A percentile compares a stretch with the other conserved stretches of the same genome.
Evolutionary conservation across 2,797 vertebrate species (phyloP).

Genomic region (Novumbra hubbsi): DNA sequence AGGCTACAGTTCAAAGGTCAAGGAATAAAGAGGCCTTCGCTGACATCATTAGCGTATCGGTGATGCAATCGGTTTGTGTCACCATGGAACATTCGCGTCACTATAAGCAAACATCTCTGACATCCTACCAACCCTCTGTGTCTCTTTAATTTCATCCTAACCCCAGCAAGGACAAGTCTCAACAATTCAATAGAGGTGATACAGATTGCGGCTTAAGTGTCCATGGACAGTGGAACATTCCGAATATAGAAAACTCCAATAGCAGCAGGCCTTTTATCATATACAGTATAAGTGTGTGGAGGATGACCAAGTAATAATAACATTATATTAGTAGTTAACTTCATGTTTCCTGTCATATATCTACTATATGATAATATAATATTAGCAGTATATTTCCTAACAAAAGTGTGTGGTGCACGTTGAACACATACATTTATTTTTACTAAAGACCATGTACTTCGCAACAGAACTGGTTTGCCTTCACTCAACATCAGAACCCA

Average conservation of each 20-base stretch:
- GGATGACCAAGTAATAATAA: no score
- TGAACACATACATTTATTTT: not conserved
- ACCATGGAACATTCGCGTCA: not conserved
- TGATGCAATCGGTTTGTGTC: not conserved
- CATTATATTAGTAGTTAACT: not conserved
- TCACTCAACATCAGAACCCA: not conserved
- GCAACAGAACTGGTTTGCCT: not conserved
- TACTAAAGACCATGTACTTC: not conserved
- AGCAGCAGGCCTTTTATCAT: no score
- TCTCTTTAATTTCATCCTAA: not conserved
- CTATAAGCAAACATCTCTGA: not conserved
- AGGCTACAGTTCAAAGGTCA: not conserved
- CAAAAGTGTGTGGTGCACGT: not conserved
- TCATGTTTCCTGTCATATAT: not conserved
- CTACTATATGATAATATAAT: not conserved
- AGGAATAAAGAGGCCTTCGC: not conserved
- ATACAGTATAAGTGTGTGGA: not conserved
- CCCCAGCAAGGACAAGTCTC: not conserved
- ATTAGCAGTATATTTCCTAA: slow-evolving; percentile 12
- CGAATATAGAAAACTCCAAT: not conserved
- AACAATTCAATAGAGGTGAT: not conserved
- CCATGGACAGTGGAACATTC: not conserved
- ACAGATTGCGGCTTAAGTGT: not conserved
- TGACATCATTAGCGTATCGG: not conserved
- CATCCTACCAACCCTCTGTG: not conserved